Percentiles rank a stretch among this genome's conserved stretches.
Conservation (phyloP, 2,113 vertebrate genomes). For the Pelusios castaneus region DNA sequence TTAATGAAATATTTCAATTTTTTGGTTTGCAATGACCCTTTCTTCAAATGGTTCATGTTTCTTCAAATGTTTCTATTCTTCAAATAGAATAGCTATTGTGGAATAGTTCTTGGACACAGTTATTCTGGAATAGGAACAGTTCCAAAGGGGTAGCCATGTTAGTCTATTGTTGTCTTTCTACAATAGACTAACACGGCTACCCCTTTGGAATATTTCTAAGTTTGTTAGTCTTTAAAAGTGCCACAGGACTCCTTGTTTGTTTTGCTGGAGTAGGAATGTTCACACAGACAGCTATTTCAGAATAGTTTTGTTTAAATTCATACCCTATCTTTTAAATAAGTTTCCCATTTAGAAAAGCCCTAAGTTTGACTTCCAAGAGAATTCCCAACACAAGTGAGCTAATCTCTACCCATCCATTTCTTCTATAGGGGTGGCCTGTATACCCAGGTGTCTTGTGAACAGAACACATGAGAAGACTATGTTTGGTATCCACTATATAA, state of each 20-base stretch:
- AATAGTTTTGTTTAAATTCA: not conserved
- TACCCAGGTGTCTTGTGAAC: accelerated
- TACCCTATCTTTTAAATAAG: not conserved
- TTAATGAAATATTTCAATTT: too few species aligned
- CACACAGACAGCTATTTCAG: accelerated
- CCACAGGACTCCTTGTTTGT: too few species aligned
- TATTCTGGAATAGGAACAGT: not conserved
- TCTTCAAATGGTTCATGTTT: too few species aligned
- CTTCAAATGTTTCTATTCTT: not conserved
- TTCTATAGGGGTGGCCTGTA: not conserved
- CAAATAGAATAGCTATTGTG: not conserved
- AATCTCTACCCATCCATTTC: not conserved
- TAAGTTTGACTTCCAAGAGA: not conserved
- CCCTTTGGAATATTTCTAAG: too few species aligned
- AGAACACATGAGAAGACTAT: not conserved
- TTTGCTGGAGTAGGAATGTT: not conserved
- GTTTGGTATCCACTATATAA: not conserved
- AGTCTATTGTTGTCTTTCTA: too few species aligned
- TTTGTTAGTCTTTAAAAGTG: too few species aligned
- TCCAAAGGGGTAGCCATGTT: too few species aligned
- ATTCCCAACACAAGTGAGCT: not conserved
- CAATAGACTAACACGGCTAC: too few species aligned
- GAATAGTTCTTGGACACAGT: not conserved
- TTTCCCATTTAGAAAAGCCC: not conserved
- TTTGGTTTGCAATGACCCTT: too few species aligned